Percentiles rank a stretch among this genome's conserved stretches.
Conservation (phyloP, 2,797 vertebrate species). For the Peromyscus attwateri region DNA sequence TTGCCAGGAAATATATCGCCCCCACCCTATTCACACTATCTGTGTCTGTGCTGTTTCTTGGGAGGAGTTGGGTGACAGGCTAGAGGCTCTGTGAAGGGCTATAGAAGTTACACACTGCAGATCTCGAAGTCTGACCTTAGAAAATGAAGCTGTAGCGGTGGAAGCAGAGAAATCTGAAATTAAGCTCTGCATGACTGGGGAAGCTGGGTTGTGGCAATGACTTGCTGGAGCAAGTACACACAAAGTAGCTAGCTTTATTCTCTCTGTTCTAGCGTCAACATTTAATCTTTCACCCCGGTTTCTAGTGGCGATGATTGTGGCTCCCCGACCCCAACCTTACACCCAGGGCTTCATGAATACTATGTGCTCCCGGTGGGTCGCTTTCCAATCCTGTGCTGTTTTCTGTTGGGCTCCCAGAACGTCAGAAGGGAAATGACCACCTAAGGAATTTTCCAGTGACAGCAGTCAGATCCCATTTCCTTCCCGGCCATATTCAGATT, state of each 20-base stretch:
- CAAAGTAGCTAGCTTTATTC: slow-evolving; percentile 24
- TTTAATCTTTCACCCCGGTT: slow-evolving; percentile 21
- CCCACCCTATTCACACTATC: too few relatives aligned
- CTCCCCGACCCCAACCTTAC: not conserved
- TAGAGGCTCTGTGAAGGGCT: not conserved
- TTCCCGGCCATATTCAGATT: slow-evolving; percentile 57
- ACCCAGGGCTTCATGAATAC: not conserved
- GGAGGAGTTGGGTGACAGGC: not conserved
- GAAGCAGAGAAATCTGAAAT: slow-evolving; percentile 37
- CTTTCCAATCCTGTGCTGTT: not conserved
- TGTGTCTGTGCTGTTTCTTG: slow-evolving; percentile 40
- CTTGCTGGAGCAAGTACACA: slow-evolving; percentile 43
- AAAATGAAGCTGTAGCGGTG: slow-evolving; percentile 48
- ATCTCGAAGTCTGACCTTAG: slow-evolving; percentile 12
- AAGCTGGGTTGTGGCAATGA: slow-evolving; percentile 21
- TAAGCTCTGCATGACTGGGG: not conserved
- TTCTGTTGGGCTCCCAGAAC: slow-evolving; percentile 44
- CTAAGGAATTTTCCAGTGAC: slow-evolving; percentile 59
- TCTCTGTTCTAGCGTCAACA: not conserved
- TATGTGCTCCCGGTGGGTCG: not conserved
- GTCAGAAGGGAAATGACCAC: slow-evolving; percentile 42
- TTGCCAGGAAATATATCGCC: not conserved
- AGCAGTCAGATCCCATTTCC: slow-evolving; percentile 56
- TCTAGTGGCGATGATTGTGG: not conserved
- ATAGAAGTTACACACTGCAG: slow-evolving; percentile 32